Conservation (phyloP, 2,888 invertebrate species). For the Andrena trimmerana region DNA sequence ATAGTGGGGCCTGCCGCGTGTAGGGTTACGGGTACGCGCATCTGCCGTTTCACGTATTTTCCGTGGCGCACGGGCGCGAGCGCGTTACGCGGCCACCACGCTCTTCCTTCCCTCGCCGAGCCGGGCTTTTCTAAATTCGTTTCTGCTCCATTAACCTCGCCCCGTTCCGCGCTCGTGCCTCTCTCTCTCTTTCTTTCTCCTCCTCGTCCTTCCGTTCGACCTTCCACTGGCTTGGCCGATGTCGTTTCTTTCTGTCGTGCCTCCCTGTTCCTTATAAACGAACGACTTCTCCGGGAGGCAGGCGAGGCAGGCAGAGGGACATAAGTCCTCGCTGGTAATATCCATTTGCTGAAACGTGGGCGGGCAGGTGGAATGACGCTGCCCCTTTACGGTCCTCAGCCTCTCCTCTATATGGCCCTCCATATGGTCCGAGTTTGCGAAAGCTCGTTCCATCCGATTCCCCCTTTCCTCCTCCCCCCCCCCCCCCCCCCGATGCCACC, state of each 20-base stretch:
- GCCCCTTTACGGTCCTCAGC: constrained; percentile 53
- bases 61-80: background rate
- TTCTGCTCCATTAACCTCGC: constrained; percentile 80
- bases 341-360: constrained; percentile 70
- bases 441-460: constrained; percentile 45
- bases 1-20: background rate
- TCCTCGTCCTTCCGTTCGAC: constrained; percentile 9
- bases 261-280: constrained; percentile 52
- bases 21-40: constrained; percentile 41
- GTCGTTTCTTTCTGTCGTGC: constrained; percentile 25
- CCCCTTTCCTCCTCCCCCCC: background rate
- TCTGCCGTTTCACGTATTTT: constrained; percentile 25
- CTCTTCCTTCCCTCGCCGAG: constrained; percentile 1
- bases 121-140: constrained; percentile 78
- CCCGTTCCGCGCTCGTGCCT: constrained; percentile 62
- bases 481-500: background rate
- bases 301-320: constrained; percentile 38
- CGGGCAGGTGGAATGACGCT: constrained; percentile 52
- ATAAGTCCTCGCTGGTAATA: constrained; percentile 69
- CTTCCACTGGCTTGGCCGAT: constrained; percentile 20
- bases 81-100: constrained; percentile 6
- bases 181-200: constrained; percentile 11
- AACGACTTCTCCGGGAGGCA: constrained; percentile 39
- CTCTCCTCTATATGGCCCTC: constrained; percentile 36
- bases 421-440: constrained; percentile 61